Base-by-base conservation (phyloP, 92 coral and sea anemone species). In the Umimayanthus kanabou region DNA sequence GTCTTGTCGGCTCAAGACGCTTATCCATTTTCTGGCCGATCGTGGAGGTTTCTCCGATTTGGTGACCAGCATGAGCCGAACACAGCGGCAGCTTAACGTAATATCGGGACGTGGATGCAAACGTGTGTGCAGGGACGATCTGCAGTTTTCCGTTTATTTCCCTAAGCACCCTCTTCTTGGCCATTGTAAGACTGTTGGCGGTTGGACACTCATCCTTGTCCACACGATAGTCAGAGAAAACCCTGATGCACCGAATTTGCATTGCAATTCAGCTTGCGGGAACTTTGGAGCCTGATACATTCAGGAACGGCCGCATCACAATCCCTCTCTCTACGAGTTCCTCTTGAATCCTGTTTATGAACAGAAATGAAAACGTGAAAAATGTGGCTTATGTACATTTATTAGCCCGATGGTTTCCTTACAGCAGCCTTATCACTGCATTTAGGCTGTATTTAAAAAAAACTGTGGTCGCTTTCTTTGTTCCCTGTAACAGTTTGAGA, bases 31-130 rank as follows among this genome's bases (percentile, higher is more conserved):
- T 73, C 40, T 75, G 93, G 55, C 82, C 89, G 30, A 81, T 76
- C 11, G 88, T 73, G 23, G 84, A 25, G 55, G 47, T 39, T 64
- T 88, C 80, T 16, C 87, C 81, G 33, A 87, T 77, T n/a, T 77
- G 89, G 88, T 90, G 93, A n/a, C 55, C 70, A 61, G 77, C 9
- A 39, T 90, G 93, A 33, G 72, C 88, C 6, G 71, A 28, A 77
- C 90, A 80, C 18, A 87, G 65, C 49, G 90, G 90, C n/a, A 87
- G 82, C 28, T 81, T 90, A 37, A 90, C 39, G 85, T 87, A 90
- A 25, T 77, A 79, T 50, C 88, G 88, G 50, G 86, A 29, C 37
- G 76, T 70, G 33, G 79, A 37, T 30, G 75, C 8, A 76, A 76
- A 76, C 13, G n/a, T 42, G 53, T 86, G 83, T 39, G 43, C 70